phyloP scores from a whole-genome alignment of 2,888 invertebrate genomes.

The Dexiosoma caninum region DNA sequence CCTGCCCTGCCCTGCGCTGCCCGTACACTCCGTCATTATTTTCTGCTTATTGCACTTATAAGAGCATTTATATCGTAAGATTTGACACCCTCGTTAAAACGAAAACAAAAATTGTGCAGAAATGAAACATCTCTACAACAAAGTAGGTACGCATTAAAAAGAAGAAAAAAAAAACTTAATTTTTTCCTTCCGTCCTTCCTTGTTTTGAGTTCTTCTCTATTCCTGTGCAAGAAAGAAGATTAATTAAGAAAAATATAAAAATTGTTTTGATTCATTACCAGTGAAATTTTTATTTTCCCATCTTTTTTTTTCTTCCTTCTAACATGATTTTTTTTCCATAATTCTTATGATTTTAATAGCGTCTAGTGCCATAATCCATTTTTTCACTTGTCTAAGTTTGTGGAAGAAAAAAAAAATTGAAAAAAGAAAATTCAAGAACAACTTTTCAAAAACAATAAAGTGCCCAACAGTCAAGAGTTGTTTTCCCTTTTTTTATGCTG shows the following conservation, averaged over 20 bases:
- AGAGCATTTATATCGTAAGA: slow-evolving; percentile 60
- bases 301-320: slow-evolving; percentile 47
- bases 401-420: slow-evolving; percentile 4
- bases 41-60: slow-evolving; percentile 59
- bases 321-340: slow-evolving; percentile 9
- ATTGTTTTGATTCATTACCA: slow-evolving; percentile 75
- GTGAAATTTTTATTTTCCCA: slow-evolving; percentile 65
- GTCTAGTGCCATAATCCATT: slow-evolving; percentile 64
- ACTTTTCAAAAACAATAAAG: slow-evolving; percentile 62
- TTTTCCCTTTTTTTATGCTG: slow-evolving; percentile 16
- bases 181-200: slow-evolving; percentile 14
- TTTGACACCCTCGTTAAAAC: slow-evolving; percentile 47
- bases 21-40: slow-evolving; percentile 32
- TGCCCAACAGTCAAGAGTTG: slow-evolving; percentile 51
- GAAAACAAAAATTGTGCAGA: background rate
- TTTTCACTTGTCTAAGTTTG: slow-evolving; percentile 59
- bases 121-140: background rate
- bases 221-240: slow-evolving; percentile 69
- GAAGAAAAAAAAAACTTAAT: slow-evolving; percentile 14
- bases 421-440: slow-evolving; percentile 16
- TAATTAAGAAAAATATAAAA: slow-evolving; percentile 76
- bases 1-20: background rate
- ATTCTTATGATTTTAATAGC: slow-evolving; percentile 43
- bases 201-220: slow-evolving; percentile 19
- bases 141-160: background rate